Evolutionary conservation across 2,888 invertebrate species (phyloP), one percentile per base, ranked within the genome.

Genomic region (Thecocarcelia acutangulata): DNA sequence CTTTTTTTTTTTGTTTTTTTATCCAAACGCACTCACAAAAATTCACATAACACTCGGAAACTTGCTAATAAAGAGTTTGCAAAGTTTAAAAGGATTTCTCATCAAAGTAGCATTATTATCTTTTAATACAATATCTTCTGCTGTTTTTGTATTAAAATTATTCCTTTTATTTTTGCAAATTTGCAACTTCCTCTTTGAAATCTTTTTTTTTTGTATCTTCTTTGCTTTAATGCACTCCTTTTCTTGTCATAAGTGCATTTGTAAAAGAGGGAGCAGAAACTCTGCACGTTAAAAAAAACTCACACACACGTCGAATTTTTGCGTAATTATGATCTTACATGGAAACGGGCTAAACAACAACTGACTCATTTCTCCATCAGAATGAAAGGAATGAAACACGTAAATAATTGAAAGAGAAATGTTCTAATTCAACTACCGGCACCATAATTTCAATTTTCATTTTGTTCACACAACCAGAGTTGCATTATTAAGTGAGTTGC

Each of bases 271-370:
- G 56, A 80, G 70, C 33, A 69, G 48, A 59, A 79, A 76, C 59
- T 72, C 66, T 61, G 48, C 72, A 73, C 68, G 37, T 61, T 64
- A 40, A 24, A 13, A 58, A 37, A 73, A 54, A 52, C 52, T 28
- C 48, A 56, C 40, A 64, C 52, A 66, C 50, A 37, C 61, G 15
- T 17, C 21, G 3, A 4, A 3, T 46, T 9, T 21, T 8, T 33
- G 17, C 76, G 72, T 12, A 59, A 42, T 48, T 40, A 28, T 5
- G 19, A 46, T 52, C 70, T 54, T 64, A 61, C 52, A 15, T 48
- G 33, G 73, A 74, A 80, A 66, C 75, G 70, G 58, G 58, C 75
- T 66, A 80, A 80, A 80, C 80, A 80, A 80, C 80, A 80, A 80
- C 80, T 80, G 80, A 56, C 28, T 52, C 50, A 66, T 46, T 46